Evolutionary conservation across 2,113 vertebrate genomes (phyloP).

Genomic region (Serilophus lunatus): DNA sequence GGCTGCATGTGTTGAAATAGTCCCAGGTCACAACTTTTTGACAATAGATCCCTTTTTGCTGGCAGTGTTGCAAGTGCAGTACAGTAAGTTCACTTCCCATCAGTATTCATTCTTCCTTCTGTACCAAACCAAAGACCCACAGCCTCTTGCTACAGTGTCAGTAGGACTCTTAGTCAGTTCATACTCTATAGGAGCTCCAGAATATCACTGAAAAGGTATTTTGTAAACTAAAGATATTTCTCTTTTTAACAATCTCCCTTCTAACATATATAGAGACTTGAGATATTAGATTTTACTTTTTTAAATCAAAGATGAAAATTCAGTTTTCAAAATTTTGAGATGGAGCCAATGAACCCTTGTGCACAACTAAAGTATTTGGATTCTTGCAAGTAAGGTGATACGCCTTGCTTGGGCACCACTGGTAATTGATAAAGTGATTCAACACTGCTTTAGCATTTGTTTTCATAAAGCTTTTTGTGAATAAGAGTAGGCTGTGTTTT

Average conservation of each 20-base stretch:
- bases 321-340: background rate
- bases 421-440: background rate
- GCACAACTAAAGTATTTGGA: background rate
- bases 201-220: background rate
- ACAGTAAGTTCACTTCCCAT: background rate
- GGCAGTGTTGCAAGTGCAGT: background rate
- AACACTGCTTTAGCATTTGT: background rate
- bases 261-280: fast-evolving
- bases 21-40: background rate
- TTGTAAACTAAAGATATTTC: background rate
- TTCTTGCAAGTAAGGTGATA: background rate
- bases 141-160: background rate
- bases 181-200: background rate
- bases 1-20: background rate
- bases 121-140: background rate
- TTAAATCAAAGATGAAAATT: background rate
- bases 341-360: background rate
- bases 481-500: background rate
- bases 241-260: too few relatives aligned
- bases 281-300: background rate
- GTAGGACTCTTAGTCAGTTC: background rate
- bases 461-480: background rate
- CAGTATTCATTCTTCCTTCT: background rate
- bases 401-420: background rate
- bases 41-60: background rate